Evolutionary conservation across 2,797 vertebrate species (phyloP).

Genomic region (Miichthys miiuy): DNA sequence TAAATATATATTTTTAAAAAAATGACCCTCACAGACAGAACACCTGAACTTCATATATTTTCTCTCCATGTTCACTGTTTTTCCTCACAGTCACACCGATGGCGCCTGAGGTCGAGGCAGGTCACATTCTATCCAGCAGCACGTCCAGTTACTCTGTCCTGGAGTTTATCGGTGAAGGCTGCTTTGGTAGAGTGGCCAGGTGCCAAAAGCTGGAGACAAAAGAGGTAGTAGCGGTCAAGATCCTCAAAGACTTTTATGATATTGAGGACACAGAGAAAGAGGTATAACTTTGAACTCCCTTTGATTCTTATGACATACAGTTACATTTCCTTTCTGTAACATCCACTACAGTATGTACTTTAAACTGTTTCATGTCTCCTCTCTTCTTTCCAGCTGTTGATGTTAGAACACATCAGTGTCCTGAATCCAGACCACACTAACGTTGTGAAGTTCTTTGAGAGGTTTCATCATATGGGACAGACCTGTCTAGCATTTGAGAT

Average conservation of each 20-base stretch:
- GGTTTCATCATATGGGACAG: conserved; percentile 18
- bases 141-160: conserved; percentile 3
- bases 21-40: neutral
- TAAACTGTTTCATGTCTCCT: neutral
- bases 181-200: conserved; percentile 29
- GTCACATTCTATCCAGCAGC: conserved; percentile 3
- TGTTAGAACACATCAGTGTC: conserved; percentile 20
- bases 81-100: neutral
- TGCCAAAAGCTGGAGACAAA: conserved; percentile 26
- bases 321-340: neutral
- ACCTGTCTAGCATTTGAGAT: conserved; percentile 44
- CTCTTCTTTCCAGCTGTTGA: conserved; percentile 18
- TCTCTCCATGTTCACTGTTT: neutral
- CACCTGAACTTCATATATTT: neutral
- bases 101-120: neutral
- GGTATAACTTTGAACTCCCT: neutral
- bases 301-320: neutral
- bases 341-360: neutral
- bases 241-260: neutral
- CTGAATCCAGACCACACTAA: conserved; percentile 35
- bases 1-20: neutral
- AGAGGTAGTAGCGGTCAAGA: conserved; percentile 37
- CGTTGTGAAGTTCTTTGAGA: conserved; percentile 27
- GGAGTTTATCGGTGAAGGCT: conserved; percentile 34
- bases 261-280: conserved; percentile 1